Evolutionary conservation across 2,113 vertebrate genomes (phyloP), one percentile per base, ranked within the genome.

Genomic region (Motacilla tschutschensis): DNA sequence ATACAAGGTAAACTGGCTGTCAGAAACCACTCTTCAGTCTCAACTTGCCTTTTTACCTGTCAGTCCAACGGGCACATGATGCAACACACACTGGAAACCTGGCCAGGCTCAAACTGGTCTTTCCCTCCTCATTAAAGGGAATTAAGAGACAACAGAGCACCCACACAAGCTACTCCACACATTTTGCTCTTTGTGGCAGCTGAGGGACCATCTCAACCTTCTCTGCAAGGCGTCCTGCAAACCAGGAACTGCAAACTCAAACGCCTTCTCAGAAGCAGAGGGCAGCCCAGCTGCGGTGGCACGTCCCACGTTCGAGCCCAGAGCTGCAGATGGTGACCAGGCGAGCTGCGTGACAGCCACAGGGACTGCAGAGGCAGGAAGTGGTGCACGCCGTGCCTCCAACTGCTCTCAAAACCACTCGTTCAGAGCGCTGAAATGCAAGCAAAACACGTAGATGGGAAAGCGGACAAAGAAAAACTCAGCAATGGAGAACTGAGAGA

Each of bases 331-430:
- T 22, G 83, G 94, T 90, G 91, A 83, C 91, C 88, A 88, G 80
- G 83, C 86, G 10, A 35, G 69, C 85, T 72, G 88, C 9, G 31
- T 8, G 24, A 36, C 80, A 87, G 87, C 85, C 70, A 11, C 70
- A 5, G 3, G 22, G 86, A 33, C 80, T 46, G 94, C 74, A 55
- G 76, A 50, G 77, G 92, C 94, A 95, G 94, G 94, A 95, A 94
- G 92, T 51, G 92, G 89, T 90, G 91, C 91, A 79, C 29, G 18
- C 89, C 9, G 29, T 46, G 91, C 91, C 92, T 79, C 84, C 92
- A 72, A 79, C 89, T 50, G 89, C 92, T 88, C 89, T 60, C 75
- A 54, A 86, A 93, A 88, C 92, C 89, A 25, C 89, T 31, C 12
- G 10, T 36, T 86, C 78, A 55, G 65, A 85, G 73, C 1, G 0